Evolutionary conservation across 2,888 invertebrate species (phyloP).

Genomic region (Clistopyga incitator): DNA sequence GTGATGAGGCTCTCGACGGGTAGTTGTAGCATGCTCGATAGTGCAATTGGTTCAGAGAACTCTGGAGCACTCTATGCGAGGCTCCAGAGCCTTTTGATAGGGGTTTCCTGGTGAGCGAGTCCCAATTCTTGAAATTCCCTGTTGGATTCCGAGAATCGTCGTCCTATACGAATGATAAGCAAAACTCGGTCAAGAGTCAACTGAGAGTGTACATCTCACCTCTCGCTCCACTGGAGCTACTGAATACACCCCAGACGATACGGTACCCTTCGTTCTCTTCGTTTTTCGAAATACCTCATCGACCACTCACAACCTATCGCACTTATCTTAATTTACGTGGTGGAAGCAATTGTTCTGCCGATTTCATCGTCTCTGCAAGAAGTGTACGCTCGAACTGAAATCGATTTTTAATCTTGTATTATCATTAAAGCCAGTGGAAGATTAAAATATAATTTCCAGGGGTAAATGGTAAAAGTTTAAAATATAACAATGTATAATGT

Average conservation of each 20-base stretch:
- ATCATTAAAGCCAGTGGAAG: background rate
- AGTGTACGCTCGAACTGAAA: background rate
- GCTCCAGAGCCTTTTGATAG: constrained; percentile 43
- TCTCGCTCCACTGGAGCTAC: constrained; percentile 19
- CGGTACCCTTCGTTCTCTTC: constrained; percentile 21
- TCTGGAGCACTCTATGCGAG: constrained; percentile 14
- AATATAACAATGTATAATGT: too few relatives aligned
- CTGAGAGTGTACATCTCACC: constrained; percentile 26
- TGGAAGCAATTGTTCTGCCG: constrained; percentile 33
- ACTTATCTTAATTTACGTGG: constrained; percentile 44
- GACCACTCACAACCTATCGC: constrained; percentile 11
- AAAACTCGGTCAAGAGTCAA: constrained; percentile 69
- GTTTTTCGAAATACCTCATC: constrained; percentile 13
- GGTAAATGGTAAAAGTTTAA: background rate
- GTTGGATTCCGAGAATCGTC: constrained; percentile 55
- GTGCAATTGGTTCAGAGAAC: constrained; percentile 40
- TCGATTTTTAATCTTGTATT: background rate
- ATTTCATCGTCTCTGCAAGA: constrained; percentile 28
- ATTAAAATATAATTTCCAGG: background rate
- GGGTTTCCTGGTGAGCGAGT: constrained; percentile 46
- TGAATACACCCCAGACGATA: constrained; percentile 32
- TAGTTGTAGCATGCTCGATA: constrained; percentile 44
- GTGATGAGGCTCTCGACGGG: constrained; percentile 3
- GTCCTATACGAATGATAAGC: constrained; percentile 39
- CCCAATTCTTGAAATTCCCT: constrained; percentile 57